phyloP scores from a whole-genome alignment of 2,888 invertebrate genomes.

The Sialis lutaria region DNA sequence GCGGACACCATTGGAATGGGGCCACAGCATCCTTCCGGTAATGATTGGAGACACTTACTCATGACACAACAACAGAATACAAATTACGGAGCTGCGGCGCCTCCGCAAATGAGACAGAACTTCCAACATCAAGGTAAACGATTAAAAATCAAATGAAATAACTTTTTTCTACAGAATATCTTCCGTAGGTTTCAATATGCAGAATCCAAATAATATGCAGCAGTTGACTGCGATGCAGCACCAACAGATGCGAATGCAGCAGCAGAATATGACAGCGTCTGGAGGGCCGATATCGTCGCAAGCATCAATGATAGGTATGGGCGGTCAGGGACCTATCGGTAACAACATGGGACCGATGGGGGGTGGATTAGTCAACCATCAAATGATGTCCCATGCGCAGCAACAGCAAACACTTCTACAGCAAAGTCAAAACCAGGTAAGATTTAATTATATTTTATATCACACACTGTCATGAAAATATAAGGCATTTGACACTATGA shows the following conservation, averaged over 20 bases:
- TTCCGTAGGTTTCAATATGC: constrained; percentile 9
- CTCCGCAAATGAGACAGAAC: constrained; percentile 30
- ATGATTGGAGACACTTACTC: constrained; percentile 44
- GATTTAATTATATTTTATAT: constrained; percentile 5
- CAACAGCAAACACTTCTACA: constrained; percentile 31
- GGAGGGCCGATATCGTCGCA: constrained; percentile 11
- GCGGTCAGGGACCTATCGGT: constrained; percentile 19
- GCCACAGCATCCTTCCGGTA: constrained; percentile 27
- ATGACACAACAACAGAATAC: constrained; percentile 35
- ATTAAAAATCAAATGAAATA: not conserved
- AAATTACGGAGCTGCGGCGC: constrained; percentile 19
- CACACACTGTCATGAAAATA: not conserved
- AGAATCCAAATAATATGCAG: constrained; percentile 9
- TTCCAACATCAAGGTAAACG: constrained; percentile 29
- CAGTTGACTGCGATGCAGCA: constrained; percentile 23
- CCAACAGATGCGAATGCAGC: constrained; percentile 11
- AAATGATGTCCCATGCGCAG: constrained; percentile 29
- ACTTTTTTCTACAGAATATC: not conserved
- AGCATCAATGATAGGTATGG: constrained; percentile 26
- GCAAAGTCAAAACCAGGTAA: constrained; percentile 25
- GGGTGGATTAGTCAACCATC: constrained; percentile 25
- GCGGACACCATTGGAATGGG: constrained; percentile 31
- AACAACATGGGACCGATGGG: constrained; percentile 11
- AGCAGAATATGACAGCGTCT: constrained; percentile 7
- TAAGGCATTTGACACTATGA: not conserved